Percentiles rank a stretch among this genome's conserved stretches.
Evolutionary conservation across 2,113 vertebrate genomes (phyloP).

Genomic region (Cinclus cinclus): DNA sequence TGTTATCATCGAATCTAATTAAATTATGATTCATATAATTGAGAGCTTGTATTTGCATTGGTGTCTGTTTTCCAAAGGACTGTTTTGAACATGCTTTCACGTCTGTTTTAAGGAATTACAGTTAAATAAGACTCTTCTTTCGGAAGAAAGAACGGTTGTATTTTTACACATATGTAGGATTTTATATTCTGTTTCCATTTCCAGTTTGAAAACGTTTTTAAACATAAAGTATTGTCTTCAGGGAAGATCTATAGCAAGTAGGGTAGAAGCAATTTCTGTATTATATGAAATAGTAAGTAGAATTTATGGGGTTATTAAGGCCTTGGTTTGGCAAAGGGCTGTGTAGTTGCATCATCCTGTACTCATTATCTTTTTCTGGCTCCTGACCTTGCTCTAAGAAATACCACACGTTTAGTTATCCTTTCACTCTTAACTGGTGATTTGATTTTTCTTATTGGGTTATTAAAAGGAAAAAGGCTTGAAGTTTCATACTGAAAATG

Average conservation of each 20-base stretch:
- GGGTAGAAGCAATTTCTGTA: background rate
- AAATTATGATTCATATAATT: slow-evolving; percentile 17
- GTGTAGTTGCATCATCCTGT: slow-evolving; percentile 66
- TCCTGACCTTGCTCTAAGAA: slow-evolving; percentile 65
- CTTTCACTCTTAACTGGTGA: slow-evolving; percentile 24
- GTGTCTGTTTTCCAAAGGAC: background rate
- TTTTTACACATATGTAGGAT: background rate
- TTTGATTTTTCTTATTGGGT: slow-evolving; percentile 43
- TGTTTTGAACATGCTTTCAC: background rate
- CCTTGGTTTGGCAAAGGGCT: slow-evolving; percentile 55
- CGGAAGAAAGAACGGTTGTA: background rate
- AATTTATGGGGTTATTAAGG: slow-evolving; percentile 30
- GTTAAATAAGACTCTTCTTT: background rate
- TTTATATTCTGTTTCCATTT: background rate
- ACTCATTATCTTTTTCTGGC: slow-evolving; percentile 70
- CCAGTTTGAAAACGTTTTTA: background rate
- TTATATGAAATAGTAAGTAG: background rate
- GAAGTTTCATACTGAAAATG: background rate
- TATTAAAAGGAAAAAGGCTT: slow-evolving; percentile 18
- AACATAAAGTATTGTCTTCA: background rate
- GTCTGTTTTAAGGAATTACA: background rate
- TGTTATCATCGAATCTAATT: background rate
- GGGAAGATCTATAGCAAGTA: background rate
- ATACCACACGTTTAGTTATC: slow-evolving; percentile 43
- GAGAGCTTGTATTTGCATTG: background rate